These are phyloP conservation scores for Creontiades dilutus DNA, from an alignment of 2,888 invertebrate species.

Conservation along the genomic window DNA sequence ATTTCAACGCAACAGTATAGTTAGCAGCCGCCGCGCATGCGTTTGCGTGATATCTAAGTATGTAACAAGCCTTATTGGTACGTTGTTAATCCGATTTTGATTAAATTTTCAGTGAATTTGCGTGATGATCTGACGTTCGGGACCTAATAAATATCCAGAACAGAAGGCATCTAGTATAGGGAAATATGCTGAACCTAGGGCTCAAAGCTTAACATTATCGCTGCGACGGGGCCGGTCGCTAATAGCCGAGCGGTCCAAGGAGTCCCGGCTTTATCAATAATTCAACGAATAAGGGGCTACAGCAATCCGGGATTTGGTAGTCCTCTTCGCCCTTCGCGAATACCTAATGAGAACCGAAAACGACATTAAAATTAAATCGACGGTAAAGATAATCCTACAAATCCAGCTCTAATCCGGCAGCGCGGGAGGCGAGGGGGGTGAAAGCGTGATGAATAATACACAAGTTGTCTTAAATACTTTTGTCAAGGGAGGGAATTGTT, in stretches of 20 bases:
- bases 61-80: too few species aligned
- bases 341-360: constrained; percentile 13
- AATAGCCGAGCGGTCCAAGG: background rate
- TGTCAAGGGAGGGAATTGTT: background rate
- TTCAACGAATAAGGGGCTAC: constrained; percentile 26
- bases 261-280: constrained; percentile 1
- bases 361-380: constrained; percentile 35
- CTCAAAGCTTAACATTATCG: background rate
- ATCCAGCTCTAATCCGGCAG: background rate
- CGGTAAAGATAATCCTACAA: background rate
- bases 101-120: too few species aligned
- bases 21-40: too few species aligned
- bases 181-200: too few species aligned
- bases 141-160: too few species aligned
- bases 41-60: too few species aligned
- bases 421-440: background rate
- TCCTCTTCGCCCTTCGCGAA: background rate
- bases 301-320: background rate
- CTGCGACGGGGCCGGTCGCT: background rate
- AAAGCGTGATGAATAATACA: constrained; percentile 15
- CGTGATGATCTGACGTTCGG: too few species aligned
- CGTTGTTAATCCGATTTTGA: too few species aligned
- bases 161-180: too few species aligned
- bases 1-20: too few species aligned
- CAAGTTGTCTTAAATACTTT: constrained; percentile 39